Evolutionary conservation across 2,888 invertebrate species (phyloP).

Genomic region (Microdon myrmicae): DNA sequence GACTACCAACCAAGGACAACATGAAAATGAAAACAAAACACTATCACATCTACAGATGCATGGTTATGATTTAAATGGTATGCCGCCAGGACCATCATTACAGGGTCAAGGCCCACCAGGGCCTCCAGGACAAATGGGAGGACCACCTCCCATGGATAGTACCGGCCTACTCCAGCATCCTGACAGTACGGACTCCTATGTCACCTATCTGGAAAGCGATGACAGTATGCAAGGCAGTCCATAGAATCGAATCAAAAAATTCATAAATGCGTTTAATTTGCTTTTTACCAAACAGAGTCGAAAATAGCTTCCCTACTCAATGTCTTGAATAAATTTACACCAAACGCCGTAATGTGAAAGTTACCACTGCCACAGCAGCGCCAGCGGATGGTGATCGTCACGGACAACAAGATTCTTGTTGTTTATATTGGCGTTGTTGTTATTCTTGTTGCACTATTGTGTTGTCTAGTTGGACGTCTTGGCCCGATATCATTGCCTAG

Average conservation of each 20-base stretch:
- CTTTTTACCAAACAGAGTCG: constrained; percentile 66
- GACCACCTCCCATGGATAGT: constrained; percentile 69
- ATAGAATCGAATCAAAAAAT: constrained; percentile 68
- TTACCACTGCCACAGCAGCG: constrained; percentile 44
- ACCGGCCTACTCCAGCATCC: constrained; percentile 74
- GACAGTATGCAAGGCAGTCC: constrained; percentile 80
- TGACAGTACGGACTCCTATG: constrained; percentile 86
- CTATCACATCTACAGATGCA: constrained; percentile 78
- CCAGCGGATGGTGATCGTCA: constrained; percentile 42
- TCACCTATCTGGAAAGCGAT: constrained; percentile 92
- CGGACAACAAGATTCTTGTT: constrained; percentile 27
- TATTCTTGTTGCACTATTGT: constrained; percentile 44
- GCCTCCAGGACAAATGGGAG: constrained; percentile 69
- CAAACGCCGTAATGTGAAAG: constrained; percentile 53
- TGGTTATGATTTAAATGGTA: constrained; percentile 81
- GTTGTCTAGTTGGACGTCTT: constrained; percentile 39
- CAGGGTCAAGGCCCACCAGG: constrained; percentile 69
- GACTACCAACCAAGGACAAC: no score
- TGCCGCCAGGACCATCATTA: constrained; percentile 67
- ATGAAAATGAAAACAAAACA: constrained; percentile 28
- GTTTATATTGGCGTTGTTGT: constrained; percentile 44
- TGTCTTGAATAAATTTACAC: constrained; percentile 64
- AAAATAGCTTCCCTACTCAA: constrained; percentile 65
- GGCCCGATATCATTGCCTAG: constrained; percentile 29
- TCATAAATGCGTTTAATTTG: constrained; percentile 65